Evolutionary conservation across 1,140 invertebrate species (phyloP).

Genomic region (Procambarus virginalis): DNA sequence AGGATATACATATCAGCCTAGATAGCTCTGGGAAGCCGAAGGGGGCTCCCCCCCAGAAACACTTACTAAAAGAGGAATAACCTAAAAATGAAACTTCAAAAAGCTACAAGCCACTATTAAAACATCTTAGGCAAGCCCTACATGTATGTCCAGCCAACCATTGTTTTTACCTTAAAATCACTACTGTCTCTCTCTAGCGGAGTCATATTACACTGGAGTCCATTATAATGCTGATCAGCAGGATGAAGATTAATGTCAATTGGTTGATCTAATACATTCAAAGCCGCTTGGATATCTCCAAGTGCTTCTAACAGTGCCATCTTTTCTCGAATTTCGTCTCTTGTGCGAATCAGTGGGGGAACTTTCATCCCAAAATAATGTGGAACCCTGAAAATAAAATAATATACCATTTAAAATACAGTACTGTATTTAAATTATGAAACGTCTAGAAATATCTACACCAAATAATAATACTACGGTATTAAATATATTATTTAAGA

Average conservation of each 20-base stretch:
- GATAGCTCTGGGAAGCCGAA: no score
- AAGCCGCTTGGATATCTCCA: slow-evolving; percentile 78
- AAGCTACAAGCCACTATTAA: no score
- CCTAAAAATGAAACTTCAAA: no score
- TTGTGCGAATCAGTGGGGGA: slow-evolving; percentile 72
- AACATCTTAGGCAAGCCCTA: background rate
- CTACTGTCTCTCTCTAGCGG: slow-evolving; percentile 73
- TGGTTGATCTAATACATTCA: slow-evolving; percentile 75
- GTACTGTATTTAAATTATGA: no score
- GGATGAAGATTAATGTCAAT: slow-evolving; percentile 74
- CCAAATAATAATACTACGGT: no score
- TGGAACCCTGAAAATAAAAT: slow-evolving; percentile 74
- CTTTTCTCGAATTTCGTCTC: slow-evolving; percentile 73
- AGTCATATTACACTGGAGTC: slow-evolving; percentile 73
- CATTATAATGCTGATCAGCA: slow-evolving; percentile 77
- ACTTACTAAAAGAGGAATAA: no score
- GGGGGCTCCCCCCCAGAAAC: no score
- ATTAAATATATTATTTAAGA: no score
- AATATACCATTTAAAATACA: no score
- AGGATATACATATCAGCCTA: no score
- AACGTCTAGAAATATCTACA: no score
- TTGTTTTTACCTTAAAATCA: slow-evolving; percentile 70
- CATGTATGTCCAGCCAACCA: background rate
- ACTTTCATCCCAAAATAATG: slow-evolving; percentile 77
- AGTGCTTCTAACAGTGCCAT: slow-evolving; percentile 78